A percentile compares a stretch with the other conserved stretches of the same genome.
phyloP scores from a whole-genome alignment of 2,797 vertebrate genomes.

The Cyclura pinguis region DNA sequence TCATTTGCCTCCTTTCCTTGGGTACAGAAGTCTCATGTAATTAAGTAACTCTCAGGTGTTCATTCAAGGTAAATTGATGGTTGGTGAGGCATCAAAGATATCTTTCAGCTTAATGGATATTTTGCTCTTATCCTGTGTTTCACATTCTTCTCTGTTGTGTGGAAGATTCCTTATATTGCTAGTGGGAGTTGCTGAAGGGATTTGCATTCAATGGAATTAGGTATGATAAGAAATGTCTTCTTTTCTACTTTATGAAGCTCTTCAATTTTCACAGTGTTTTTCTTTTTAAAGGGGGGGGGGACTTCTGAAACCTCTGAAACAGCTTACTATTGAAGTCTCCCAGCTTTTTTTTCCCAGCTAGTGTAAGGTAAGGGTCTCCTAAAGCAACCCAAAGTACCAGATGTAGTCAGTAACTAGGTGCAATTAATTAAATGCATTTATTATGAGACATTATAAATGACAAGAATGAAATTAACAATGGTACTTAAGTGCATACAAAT shows the following conservation, averaged over 20 bases:
- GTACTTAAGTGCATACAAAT: not conserved
- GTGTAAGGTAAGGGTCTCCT: not conserved
- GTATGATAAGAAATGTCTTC: not conserved
- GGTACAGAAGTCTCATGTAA: slow-evolving; percentile 10
- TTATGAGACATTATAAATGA: no score
- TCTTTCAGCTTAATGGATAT: slow-evolving; percentile 11
- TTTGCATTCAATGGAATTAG: not conserved
- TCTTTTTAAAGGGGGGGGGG: not conserved
- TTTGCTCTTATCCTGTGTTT: slow-evolving; percentile 1
- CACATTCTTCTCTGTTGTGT: not conserved
- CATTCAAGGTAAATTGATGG: slow-evolving; percentile 20
- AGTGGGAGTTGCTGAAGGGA: not conserved
- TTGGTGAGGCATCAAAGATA: slow-evolving; percentile 27
- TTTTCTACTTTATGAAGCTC: not conserved
- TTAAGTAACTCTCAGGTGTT: slow-evolving; percentile 24
- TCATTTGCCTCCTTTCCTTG: slow-evolving; percentile 3
- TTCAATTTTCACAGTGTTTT: not conserved
- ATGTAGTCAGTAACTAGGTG: not conserved
- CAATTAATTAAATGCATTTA: no score
- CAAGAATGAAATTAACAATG: no score
- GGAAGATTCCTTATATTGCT: not conserved
- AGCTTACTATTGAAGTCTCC: not conserved
- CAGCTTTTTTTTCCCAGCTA: not conserved
- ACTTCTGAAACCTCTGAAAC: not conserved
- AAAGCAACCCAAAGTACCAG: not conserved